These are phyloP conservation scores for Arctocebus calabarensis DNA, from an alignment of 2,797 vertebrate genomes.

Conservation along the genomic window DNA sequence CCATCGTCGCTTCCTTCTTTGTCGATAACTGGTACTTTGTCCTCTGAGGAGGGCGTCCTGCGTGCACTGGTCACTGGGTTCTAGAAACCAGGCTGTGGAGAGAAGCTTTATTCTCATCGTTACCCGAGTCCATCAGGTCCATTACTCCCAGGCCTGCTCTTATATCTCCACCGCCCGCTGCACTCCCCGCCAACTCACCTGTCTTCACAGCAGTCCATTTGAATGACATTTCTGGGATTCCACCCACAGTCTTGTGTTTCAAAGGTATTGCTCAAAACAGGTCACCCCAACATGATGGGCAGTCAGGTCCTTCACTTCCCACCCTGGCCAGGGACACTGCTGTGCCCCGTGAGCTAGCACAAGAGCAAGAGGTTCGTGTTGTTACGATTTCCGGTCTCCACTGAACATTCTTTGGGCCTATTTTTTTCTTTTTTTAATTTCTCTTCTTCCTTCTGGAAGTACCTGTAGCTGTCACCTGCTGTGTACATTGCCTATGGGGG, in stretches of 20 bases:
- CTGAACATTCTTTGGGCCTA: fast-evolving
- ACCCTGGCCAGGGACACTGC: fast-evolving
- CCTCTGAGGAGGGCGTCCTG: not conserved
- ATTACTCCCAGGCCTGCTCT: not conserved
- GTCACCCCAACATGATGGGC: fast-evolving
- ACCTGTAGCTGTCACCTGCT: not conserved
- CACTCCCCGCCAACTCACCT: no score
- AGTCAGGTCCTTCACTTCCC: fast-evolving
- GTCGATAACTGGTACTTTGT: fast-evolving
- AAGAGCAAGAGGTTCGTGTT: no score
- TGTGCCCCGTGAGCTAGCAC: fast-evolving
- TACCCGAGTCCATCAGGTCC: not conserved
- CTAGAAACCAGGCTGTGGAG: fast-evolving
- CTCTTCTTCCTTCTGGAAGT: not conserved
- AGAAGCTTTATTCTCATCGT: not conserved
- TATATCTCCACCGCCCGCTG: fast-evolving
- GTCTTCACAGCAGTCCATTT: not conserved
- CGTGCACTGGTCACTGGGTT: fast-evolving
- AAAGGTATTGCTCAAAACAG: not conserved
- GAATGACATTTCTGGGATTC: not conserved
- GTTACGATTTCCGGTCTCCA: not conserved
- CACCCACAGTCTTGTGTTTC: not conserved
- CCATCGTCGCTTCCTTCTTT: fast-evolving
- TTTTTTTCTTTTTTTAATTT: not conserved
- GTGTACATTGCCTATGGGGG: fast-evolving